Percentiles rank a stretch among this genome's conserved stretches.
Evolutionary conservation across 2,113 vertebrate species (phyloP).

Genomic region (Heptranchias perlo): DNA sequence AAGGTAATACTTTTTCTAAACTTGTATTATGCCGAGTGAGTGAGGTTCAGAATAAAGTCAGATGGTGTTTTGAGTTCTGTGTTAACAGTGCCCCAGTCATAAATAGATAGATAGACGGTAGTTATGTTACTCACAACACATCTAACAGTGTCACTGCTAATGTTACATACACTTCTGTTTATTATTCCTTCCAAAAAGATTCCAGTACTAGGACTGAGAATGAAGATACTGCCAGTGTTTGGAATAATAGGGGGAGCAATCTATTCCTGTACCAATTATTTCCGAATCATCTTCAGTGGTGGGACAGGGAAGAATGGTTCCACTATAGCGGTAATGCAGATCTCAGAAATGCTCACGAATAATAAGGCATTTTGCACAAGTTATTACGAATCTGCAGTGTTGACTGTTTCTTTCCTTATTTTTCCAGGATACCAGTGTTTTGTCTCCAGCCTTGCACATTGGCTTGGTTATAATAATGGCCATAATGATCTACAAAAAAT

Average conservation of each 20-base stretch:
- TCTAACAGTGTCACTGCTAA: neutral
- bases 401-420: slow-evolving; percentile 32
- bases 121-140: neutral
- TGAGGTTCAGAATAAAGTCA: neutral
- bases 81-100: neutral
- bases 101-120: neutral
- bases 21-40: neutral
- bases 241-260: slow-evolving; percentile 77
- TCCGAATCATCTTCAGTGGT: slow-evolving; percentile 83
- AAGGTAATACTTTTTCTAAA: slow-evolving; percentile 49
- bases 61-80: neutral
- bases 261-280: slow-evolving; percentile 86
- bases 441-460: slow-evolving; percentile 85
- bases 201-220: slow-evolving; percentile 69
- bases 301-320: slow-evolving; percentile 95
- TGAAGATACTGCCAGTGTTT: slow-evolving; percentile 73
- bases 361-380: neutral
- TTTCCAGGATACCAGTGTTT: slow-evolving; percentile 87
- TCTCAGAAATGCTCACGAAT: neutral
- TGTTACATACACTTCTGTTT: slow-evolving; percentile 8
- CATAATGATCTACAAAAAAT: slow-evolving; percentile 92
- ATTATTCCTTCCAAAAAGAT: slow-evolving; percentile 55
- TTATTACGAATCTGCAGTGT: neutral
- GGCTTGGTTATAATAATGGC: slow-evolving; percentile 79
- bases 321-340: slow-evolving; percentile 83